phyloP scores from a whole-genome alignment of 2,797 vertebrate genomes.

The Bufotes viridis region DNA sequence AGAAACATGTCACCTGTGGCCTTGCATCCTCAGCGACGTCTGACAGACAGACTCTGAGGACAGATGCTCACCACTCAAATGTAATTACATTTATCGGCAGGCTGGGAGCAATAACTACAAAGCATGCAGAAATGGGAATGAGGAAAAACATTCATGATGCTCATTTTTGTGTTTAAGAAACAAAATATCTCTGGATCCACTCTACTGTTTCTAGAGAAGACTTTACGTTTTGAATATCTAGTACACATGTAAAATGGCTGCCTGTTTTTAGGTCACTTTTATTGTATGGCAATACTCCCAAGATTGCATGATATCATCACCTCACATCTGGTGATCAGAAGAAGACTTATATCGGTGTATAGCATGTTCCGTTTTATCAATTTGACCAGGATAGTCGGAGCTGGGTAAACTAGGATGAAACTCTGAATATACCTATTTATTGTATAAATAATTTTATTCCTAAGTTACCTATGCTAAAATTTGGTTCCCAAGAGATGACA shows the following conservation, averaged over 20 bases:
- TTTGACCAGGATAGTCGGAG: not conserved
- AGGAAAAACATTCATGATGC: conserved; percentile 10
- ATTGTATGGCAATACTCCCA: not conserved
- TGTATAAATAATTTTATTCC: not conserved
- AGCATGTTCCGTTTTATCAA: not conserved
- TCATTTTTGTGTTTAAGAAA: conserved; percentile 22
- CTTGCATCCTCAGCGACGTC: conserved; percentile 44
- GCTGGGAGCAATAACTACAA: conserved; percentile 47
- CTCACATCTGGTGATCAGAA: not conserved
- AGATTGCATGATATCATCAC: not conserved
- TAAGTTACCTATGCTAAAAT: too few species aligned
- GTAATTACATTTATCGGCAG: conserved; percentile 59
- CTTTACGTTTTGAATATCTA: not conserved
- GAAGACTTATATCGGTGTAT: not conserved
- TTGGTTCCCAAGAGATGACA: too few species aligned
- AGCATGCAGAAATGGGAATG: conserved; percentile 10
- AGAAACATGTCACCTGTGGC: conserved; percentile 63
- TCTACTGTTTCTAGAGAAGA: not conserved
- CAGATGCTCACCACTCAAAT: conserved; percentile 60
- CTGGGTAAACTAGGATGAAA: not conserved
- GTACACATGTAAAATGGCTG: not conserved
- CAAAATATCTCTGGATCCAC: not conserved
- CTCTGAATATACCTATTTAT: not conserved
- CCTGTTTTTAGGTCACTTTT: not conserved
- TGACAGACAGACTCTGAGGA: conserved; percentile 61